A percentile compares a stretch with the other conserved stretches of the same genome.
Conservation (phyloP, 2,113 vertebrate genomes). For the Antechinus flavipes region DNA sequence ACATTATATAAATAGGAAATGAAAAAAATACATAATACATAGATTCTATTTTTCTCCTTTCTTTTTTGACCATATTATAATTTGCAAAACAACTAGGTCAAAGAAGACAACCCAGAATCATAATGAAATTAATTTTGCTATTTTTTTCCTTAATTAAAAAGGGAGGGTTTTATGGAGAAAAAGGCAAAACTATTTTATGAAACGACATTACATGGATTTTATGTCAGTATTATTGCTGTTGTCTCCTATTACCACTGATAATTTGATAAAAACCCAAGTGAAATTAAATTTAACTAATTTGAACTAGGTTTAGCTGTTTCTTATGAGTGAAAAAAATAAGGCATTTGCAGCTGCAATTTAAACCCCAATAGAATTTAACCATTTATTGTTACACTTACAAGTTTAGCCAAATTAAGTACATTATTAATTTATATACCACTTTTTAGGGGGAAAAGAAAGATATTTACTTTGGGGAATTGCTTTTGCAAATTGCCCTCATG, state of each 20-base stretch:
- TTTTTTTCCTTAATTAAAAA: background rate
- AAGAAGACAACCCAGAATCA: constrained; percentile 8
- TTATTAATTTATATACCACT: background rate
- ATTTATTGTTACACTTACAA: background rate
- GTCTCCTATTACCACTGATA: background rate
- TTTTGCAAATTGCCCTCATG: background rate
- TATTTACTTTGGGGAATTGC: background rate
- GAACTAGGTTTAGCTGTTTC: background rate
- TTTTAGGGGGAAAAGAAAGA: background rate
- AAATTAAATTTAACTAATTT: background rate
- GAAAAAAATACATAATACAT: constrained; percentile 25
- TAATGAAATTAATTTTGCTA: constrained; percentile 30
- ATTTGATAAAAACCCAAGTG: background rate
- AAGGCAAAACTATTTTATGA: background rate
- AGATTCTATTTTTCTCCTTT: constrained; percentile 25
- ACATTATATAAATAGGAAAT: background rate
- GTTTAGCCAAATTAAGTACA: background rate
- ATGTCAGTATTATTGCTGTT: background rate
- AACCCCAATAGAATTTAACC: background rate
- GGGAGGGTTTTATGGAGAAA: background rate
- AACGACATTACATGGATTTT: background rate
- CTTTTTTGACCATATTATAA: constrained; percentile 14
- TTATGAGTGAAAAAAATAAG: background rate
- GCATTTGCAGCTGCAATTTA: background rate
- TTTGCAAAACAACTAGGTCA: constrained; percentile 22